Conservation (phyloP, 2,113 vertebrate genomes). For the Upupa epops region DNA sequence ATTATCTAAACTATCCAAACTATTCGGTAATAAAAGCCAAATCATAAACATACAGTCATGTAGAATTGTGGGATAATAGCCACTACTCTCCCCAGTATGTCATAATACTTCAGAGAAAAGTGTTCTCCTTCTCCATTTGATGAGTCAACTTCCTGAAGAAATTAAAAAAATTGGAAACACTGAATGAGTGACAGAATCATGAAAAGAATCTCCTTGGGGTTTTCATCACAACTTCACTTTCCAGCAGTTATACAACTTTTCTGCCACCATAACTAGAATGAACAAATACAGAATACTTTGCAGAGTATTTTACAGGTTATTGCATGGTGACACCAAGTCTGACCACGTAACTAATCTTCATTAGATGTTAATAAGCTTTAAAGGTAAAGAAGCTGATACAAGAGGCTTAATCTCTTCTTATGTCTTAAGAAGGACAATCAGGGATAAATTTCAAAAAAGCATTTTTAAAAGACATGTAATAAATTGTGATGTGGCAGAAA, state of each 20-base stretch:
- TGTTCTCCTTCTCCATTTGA: not conserved
- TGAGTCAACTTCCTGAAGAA: not conserved
- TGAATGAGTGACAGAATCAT: not conserved
- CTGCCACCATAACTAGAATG: not conserved
- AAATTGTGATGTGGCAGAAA: not conserved
- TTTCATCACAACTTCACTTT: not conserved
- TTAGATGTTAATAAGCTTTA: conserved; percentile 52
- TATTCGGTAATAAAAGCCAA: not conserved
- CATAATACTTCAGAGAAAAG: not conserved
- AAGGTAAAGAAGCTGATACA: conserved; percentile 9
- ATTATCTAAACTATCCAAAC: not conserved
- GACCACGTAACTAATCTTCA: conserved; percentile 18
- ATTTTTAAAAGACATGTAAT: not conserved
- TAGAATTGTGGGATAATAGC: not conserved
- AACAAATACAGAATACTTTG: not conserved
- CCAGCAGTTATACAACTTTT: not conserved
- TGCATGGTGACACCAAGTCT: not conserved
- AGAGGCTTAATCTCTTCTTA: conserved; percentile 53
- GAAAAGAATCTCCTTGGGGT: not conserved
- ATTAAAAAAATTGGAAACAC: not conserved
- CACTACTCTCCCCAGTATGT: not conserved
- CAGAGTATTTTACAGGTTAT: not conserved
- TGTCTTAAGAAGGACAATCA: conserved; percentile 5
- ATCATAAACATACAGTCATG: not conserved
- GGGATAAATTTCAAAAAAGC: not conserved